Percentiles rank a stretch among this genome's conserved stretches.
Conservation (phyloP, 2,113 vertebrate species). For the Poeciliopsis prolifica region DNA sequence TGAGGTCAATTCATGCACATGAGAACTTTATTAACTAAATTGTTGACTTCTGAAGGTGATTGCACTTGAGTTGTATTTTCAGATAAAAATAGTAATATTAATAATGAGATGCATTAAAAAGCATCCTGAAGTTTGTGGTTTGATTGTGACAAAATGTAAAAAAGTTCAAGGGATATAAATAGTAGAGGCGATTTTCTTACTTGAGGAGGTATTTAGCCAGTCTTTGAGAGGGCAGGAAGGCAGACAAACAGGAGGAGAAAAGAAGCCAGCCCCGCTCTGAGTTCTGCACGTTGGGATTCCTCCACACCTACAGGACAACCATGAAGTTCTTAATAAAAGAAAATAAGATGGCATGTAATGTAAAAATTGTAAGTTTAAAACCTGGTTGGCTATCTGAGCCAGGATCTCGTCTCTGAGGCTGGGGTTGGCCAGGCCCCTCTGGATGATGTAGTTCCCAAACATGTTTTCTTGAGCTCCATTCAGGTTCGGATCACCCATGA, state of each 20-base stretch:
- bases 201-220: slow-evolving; percentile 93
- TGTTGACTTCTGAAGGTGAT: too few relatives aligned
- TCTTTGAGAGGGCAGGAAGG: slow-evolving; percentile 86
- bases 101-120: too few relatives aligned
- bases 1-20: too few relatives aligned
- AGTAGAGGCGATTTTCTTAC: slow-evolving; percentile 77
- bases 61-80: too few relatives aligned
- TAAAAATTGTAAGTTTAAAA: slow-evolving; percentile 62
- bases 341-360: not conserved
- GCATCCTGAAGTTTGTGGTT: not conserved
- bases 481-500: slow-evolving; percentile 94
- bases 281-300: slow-evolving; percentile 88
- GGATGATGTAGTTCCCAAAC: slow-evolving; percentile 95
- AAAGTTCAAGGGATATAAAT: not conserved
- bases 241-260: slow-evolving; percentile 87
- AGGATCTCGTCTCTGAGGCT: slow-evolving; percentile 92
- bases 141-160: not conserved
- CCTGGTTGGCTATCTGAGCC: slow-evolving; percentile 92
- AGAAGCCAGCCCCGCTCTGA: slow-evolving; percentile 94
- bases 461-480: slow-evolving; percentile 87
- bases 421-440: slow-evolving; percentile 85
- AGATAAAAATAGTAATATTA: too few relatives aligned
- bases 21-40: too few relatives aligned
- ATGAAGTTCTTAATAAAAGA: not conserved
- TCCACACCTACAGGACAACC: slow-evolving; percentile 84